phyloP scores from a whole-genome alignment of 2,888 invertebrate genomes.

The Troides aeacus region DNA sequence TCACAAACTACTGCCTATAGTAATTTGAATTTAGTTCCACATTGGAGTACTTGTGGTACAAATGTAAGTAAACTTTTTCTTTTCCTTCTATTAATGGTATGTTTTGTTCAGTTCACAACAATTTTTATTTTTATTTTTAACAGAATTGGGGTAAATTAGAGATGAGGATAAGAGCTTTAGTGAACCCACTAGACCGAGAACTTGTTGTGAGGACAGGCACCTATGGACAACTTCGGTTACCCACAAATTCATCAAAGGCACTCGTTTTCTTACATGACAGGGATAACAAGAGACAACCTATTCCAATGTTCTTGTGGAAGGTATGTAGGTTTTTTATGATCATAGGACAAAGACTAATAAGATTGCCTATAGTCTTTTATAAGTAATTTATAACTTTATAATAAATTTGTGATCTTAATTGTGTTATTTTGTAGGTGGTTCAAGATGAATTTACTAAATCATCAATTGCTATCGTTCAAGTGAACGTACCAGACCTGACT shows the following conservation, averaged over 20 bases:
- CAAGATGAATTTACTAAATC: conserved; percentile 41
- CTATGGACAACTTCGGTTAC: conserved; percentile 31
- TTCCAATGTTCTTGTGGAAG: conserved; percentile 58
- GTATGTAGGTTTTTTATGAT: conserved; percentile 35
- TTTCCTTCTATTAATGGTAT: neutral
- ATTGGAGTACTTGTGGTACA: conserved; percentile 54
- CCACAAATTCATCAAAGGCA: conserved; percentile 11
- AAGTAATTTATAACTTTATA: neutral
- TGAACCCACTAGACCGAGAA: conserved; percentile 33
- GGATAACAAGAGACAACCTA: conserved; percentile 32
- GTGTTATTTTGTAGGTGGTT: conserved; percentile 44
- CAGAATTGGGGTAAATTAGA: conserved; percentile 59
- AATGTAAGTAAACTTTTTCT: conserved; percentile 38
- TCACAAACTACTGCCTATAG: conserved; percentile 46
- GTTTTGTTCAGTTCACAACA: neutral
- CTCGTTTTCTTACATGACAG: conserved; percentile 17
- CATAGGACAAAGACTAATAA: neutral
- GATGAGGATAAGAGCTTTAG: conserved; percentile 43
- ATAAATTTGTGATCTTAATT: too few species aligned
- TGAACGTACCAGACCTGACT: conserved; percentile 53
- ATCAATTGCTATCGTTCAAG: conserved; percentile 55
- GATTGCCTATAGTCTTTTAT: too few species aligned
- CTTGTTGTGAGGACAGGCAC: conserved; percentile 49
- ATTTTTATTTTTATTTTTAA: conserved; percentile 26
- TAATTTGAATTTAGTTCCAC: conserved; percentile 54